Evolutionary conservation across 1,140 invertebrate genomes (phyloP).

Genomic region (Lithobius niger): DNA sequence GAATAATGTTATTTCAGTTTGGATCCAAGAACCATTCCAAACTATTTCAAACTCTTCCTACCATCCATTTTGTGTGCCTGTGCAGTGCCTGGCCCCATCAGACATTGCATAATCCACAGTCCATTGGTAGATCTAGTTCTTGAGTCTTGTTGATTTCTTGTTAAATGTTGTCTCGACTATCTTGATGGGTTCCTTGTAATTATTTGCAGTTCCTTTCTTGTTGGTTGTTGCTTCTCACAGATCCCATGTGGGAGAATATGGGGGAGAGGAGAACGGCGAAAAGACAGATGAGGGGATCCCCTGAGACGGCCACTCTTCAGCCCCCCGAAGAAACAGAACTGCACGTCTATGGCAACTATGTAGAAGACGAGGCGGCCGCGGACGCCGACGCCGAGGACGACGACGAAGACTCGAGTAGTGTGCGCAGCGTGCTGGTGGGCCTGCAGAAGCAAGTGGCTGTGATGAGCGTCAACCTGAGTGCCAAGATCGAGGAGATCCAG

Average conservation of each 20-base stretch:
- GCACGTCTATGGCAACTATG: conserved; percentile 1
- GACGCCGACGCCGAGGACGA: conserved; percentile 3
- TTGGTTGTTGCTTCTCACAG: no score
- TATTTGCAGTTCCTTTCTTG: no score
- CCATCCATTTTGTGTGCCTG: no score
- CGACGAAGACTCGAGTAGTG: conserved; percentile 1
- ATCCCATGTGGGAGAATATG: conserved; percentile 8
- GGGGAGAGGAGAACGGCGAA: conserved; percentile 14
- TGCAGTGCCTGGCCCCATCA: no score
- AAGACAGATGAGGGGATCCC: conserved; percentile 11
- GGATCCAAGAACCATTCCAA: no score
- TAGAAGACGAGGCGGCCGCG: background rate
- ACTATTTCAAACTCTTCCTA: no score
- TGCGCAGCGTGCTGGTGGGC: conserved; percentile 29
- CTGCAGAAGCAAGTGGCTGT: conserved; percentile 90
- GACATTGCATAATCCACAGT: no score
- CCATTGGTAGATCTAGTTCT: no score
- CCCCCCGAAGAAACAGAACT: background rate
- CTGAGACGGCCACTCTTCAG: conserved; percentile 4
- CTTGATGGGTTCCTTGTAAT: no score
- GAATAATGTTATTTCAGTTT: no score
- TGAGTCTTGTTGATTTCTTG: no score
- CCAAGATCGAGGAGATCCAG: conserved; percentile 80
- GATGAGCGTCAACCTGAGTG: conserved; percentile 86
- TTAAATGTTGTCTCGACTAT: no score